A percentile compares a stretch with the other conserved stretches of the same genome.
These are phyloP conservation scores for Drosophila ogumai DNA, from an alignment of 1,140 invertebrate species.

Conservation along the genomic window DNA sequence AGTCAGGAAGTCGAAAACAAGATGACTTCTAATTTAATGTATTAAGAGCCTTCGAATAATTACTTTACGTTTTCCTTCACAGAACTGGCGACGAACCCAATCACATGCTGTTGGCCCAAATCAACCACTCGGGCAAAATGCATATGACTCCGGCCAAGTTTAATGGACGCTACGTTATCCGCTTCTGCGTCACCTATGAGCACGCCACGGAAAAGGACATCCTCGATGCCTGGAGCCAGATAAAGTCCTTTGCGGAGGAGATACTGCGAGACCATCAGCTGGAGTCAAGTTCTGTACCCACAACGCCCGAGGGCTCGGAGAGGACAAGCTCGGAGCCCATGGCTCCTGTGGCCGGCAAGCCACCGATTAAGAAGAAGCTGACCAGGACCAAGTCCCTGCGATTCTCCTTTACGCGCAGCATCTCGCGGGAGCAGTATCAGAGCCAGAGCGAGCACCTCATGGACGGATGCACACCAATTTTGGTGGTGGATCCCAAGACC, in stretches of 20 bases:
- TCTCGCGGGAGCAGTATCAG: constrained; percentile 88
- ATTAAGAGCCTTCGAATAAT: not conserved
- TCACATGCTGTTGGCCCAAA: constrained; percentile 89
- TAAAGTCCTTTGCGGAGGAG: constrained; percentile 89
- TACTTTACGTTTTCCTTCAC: not conserved
- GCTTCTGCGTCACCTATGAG: constrained; percentile 94
- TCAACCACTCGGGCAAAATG: constrained; percentile 95
- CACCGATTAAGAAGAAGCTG: constrained; percentile 86
- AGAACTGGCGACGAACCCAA: constrained; percentile 70
- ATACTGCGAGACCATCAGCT: constrained; percentile 86
- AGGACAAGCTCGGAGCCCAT: constrained; percentile 73
- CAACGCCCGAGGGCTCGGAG: constrained; percentile 65
- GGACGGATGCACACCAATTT: constrained; percentile 89
- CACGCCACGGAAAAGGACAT: constrained; percentile 92
- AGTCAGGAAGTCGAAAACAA: constrained; percentile 7
- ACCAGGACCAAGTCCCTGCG: constrained; percentile 87
- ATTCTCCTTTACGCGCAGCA: constrained; percentile 89
- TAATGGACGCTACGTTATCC: constrained; percentile 91
- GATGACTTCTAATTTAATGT: not conserved
- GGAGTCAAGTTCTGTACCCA: constrained; percentile 68
- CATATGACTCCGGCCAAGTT: constrained; percentile 95
- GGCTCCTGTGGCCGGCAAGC: constrained; percentile 83
- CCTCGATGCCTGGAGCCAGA: constrained; percentile 91
- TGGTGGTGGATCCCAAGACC: constrained; percentile 85
- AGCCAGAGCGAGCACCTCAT: constrained; percentile 87